Base-by-base conservation (phyloP, 2,888 invertebrate genomes). In the Hypomecis punctinalis region DNA sequence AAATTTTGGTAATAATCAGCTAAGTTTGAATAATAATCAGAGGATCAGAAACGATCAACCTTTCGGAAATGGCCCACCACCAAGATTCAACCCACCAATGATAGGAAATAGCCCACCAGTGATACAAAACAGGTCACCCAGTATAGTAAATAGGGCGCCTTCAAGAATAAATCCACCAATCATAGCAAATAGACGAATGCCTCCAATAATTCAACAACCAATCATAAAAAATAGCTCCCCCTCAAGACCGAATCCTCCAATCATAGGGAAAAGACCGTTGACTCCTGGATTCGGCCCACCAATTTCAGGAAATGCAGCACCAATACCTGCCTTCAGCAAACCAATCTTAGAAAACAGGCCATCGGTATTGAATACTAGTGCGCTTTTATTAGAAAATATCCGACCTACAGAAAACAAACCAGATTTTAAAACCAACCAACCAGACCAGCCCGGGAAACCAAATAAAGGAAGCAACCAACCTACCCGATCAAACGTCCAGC, bases 1-100 rank as follows among this genome's bases (percentile, higher is more conserved):
- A 51, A 40, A n/a, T 40, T 13, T 23, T 23, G 5, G 10, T 40
- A 40, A 6, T n/a, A 56, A 56, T 13, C 56, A n/a, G n/a, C 56
- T 39, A 47, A 33, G 56, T 47, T 47, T 7, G 7, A 39, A 10
- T 8, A 47, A 56, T 33, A 47, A 23, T 40, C 39, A 9, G 39
- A 33, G 23, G 33, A 13, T 23, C n/a, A 36, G 36, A 10, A 37
- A 5, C 37, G 11, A 51, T 8, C 51, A 9, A 4, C 43, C 43
- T 11, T 23, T 23, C 23, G 23, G 11, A 37, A 51, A 39, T 39
- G 39, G 39, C 7, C 9, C 6, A 39, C 39, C 39, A 39, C n/a
- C 36, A 10, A 51, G 46, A 23, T n/a, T 8, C 23, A 8, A 36
- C 13, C 35, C 53, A 11, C 11, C 42, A 45, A 54, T 1, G 42